A percentile compares a stretch with the other conserved stretches of the same genome.
These are phyloP conservation scores for Lacerta viridis DNA, from an alignment of 2,797 vertebrate genomes.

Conservation along the genomic window DNA sequence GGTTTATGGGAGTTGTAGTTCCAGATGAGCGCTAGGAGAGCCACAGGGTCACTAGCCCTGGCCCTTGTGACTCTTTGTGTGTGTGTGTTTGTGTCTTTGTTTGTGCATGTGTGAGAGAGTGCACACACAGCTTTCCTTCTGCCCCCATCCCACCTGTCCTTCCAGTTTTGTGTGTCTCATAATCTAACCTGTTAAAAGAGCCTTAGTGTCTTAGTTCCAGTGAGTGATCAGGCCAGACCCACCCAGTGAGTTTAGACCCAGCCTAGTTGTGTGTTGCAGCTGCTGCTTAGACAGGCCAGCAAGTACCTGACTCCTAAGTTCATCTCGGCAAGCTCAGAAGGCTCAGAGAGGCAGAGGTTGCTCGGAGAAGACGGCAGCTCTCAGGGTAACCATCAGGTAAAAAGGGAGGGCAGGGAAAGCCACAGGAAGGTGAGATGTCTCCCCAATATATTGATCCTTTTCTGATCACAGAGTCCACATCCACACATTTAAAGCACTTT, in stretches of 20 bases:
- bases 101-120: no score
- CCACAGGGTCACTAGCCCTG: background rate
- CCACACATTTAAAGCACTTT: no score
- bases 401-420: constrained; percentile 20
- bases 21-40: background rate
- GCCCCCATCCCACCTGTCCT: no score
- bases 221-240: rapidly evolving
- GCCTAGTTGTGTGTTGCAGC: constrained; percentile 62
- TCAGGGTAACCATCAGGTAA: constrained; percentile 58
- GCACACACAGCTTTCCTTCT: no score
- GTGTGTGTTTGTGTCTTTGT: background rate
- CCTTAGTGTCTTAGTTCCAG: constrained; percentile 16
- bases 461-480: no score
- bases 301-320: constrained; percentile 56
- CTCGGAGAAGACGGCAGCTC: constrained; percentile 59
- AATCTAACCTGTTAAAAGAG: background rate
- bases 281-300: constrained; percentile 66
- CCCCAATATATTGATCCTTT: background rate
- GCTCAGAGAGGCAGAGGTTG: constrained; percentile 71
- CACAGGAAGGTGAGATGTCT: constrained; percentile 31
- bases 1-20: no score
- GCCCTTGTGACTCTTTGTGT: background rate
- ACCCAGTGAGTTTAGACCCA: constrained; percentile 38
- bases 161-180: background rate
- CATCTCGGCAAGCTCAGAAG: constrained; percentile 52